A percentile compares a stretch with the other conserved stretches of the same genome.
phyloP scores from a whole-genome alignment of 2,113 vertebrate genomes.

The Bostrychus sinensis region DNA sequence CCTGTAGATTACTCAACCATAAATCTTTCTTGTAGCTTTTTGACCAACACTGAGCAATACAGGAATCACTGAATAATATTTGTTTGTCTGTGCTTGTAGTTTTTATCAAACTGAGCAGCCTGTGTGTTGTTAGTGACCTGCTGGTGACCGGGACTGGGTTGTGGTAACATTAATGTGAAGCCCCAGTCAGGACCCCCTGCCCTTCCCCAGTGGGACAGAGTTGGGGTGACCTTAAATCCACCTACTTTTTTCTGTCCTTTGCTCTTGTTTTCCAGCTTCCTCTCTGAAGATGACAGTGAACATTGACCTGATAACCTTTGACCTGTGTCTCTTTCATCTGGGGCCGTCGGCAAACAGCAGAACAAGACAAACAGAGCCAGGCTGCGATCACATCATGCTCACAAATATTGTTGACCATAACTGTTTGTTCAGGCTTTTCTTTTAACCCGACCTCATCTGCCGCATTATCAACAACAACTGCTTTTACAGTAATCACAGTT shows the following conservation, averaged over 20 bases:
- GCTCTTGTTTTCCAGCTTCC: neutral
- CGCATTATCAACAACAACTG: constrained; percentile 1
- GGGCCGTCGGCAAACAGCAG: constrained; percentile 38
- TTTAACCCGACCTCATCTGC: constrained; percentile 48
- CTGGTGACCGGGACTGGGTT: constrained; percentile 26
- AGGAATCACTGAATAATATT: neutral
- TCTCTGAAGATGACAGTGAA: neutral
- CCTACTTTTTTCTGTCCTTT: neutral
- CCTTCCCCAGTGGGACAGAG: constrained; percentile 22
- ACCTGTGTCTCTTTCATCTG: constrained; percentile 50
- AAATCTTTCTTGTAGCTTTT: too few relatives aligned
- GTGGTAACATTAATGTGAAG: constrained; percentile 17
- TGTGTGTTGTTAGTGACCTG: constrained; percentile 40
- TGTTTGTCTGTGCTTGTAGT: neutral
- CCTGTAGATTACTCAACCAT: too few relatives aligned
- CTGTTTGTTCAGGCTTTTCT: constrained; percentile 67
- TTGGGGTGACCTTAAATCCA: constrained; percentile 48
- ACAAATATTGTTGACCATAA: constrained; percentile 49
- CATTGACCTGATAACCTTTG: constrained; percentile 47
- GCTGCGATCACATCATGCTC: constrained; percentile 43
- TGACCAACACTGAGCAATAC: too few relatives aligned
- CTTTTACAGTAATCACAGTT: constrained; percentile 23
- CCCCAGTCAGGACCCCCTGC: constrained; percentile 34
- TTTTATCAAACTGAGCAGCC: neutral
- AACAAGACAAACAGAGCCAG: constrained; percentile 52